phyloP scores from a whole-genome alignment of 2,888 invertebrate species.

The Tuta absoluta region DNA sequence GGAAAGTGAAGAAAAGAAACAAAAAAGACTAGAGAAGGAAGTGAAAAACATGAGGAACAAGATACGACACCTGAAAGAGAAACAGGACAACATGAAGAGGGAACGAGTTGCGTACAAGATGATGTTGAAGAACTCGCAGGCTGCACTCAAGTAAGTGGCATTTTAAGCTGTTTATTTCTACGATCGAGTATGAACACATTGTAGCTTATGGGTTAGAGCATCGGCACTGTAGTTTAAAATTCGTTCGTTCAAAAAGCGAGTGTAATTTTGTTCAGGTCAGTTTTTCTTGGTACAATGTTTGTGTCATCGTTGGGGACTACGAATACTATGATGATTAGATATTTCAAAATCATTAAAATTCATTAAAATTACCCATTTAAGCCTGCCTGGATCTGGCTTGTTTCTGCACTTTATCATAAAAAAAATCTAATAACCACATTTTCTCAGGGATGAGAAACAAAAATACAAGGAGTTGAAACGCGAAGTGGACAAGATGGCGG shows the following conservation, averaged over 20 bases:
- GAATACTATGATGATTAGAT: too few relatives aligned
- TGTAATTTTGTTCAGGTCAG: too few relatives aligned
- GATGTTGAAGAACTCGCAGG: conserved; percentile 90
- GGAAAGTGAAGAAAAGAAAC: conserved; percentile 82
- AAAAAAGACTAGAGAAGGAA: conserved; percentile 82
- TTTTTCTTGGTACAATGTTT: too few relatives aligned
- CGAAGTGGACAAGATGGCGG: conserved; percentile 95
- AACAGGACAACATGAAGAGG: conserved; percentile 88
- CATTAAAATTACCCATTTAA: too few relatives aligned
- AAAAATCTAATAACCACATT: not conserved
- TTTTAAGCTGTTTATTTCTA: not conserved
- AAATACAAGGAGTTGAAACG: conserved; percentile 91
- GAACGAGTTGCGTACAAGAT: conserved; percentile 90
- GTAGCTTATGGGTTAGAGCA: too few relatives aligned
- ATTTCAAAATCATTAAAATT: too few relatives aligned
- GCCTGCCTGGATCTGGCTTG: too few relatives aligned
- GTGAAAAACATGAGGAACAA: conserved; percentile 84
- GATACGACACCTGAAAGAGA: conserved; percentile 85
- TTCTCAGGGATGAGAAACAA: conserved; percentile 86
- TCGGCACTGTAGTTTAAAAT: too few relatives aligned
- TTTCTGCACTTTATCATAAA: too few relatives aligned
- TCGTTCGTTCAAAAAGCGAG: too few relatives aligned
- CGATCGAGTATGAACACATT: too few relatives aligned
- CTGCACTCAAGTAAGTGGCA: conserved; percentile 82
- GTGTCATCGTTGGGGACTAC: too few relatives aligned